Conservation (phyloP, 1,140 invertebrate genomes). For the Pseudomyrmex concolor region DNA sequence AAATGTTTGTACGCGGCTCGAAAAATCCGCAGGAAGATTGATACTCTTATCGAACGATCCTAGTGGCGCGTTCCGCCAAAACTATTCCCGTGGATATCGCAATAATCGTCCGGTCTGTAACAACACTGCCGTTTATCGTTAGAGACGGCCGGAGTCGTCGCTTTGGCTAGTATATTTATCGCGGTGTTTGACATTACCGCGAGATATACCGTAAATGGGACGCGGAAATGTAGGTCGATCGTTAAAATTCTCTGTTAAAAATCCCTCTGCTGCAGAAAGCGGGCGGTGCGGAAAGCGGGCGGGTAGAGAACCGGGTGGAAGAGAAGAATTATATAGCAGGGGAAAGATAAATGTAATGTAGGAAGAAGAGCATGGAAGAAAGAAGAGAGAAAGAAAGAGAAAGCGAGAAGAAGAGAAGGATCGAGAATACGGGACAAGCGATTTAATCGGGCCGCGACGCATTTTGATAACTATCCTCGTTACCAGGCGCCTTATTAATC, state of each 20-base stretch:
- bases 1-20: conserved; percentile 1
- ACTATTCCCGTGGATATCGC: conserved; percentile 17
- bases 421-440: conserved; percentile 55
- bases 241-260: conserved; percentile 83
- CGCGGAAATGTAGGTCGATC: conserved; percentile 80
- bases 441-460: conserved; percentile 30
- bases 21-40: conserved; percentile 11
- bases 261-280: conserved; percentile 71
- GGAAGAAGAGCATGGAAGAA: neutral
- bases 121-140: conserved; percentile 29
- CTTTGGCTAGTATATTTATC: conserved; percentile 64
- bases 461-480: conserved; percentile 63
- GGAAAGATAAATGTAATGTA: conserved; percentile 59
- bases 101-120: conserved; percentile 26
- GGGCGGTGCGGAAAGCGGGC: too few species aligned
- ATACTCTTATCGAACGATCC: conserved; percentile 27
- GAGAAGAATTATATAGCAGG: conserved; percentile 54
- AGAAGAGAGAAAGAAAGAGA: neutral
- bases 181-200: conserved; percentile 73
- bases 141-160: neutral
- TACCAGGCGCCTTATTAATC: conserved; percentile 69
- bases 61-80: conserved; percentile 16
- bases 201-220: conserved; percentile 75
- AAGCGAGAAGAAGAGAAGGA: conserved; percentile 22
- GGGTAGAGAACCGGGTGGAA: conserved; percentile 23